phyloP scores from a whole-genome alignment of 2,888 invertebrate species.

The Peribatodes rhomboidaria region DNA sequence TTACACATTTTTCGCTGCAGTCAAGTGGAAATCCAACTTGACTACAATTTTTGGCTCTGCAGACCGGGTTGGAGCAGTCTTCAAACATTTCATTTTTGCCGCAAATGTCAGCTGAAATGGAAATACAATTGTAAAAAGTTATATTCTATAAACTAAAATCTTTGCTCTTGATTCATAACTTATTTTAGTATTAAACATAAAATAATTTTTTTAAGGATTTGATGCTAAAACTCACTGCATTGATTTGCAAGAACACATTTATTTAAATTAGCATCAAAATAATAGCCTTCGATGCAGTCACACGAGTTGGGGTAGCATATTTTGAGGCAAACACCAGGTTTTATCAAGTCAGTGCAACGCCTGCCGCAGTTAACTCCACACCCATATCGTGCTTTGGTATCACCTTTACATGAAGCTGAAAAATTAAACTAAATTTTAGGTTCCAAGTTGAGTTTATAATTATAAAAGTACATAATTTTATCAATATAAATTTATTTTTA shows the following conservation, averaged over 20 bases:
- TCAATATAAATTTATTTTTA: too few species aligned
- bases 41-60: constrained; percentile 46
- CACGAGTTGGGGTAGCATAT: constrained; percentile 47
- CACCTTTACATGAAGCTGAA: constrained; percentile 52
- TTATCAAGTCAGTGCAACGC: constrained; percentile 48
- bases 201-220: not conserved
- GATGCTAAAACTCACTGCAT: constrained; percentile 49
- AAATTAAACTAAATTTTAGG: constrained; percentile 2
- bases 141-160: not conserved
- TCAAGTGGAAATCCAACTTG: constrained; percentile 24
- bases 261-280: constrained; percentile 35
- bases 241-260: constrained; percentile 49
- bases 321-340: constrained; percentile 33
- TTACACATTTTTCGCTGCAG: constrained; percentile 3
- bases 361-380: constrained; percentile 54
- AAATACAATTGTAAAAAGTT: too few species aligned
- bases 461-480: too few species aligned
- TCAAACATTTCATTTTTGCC: constrained; percentile 38
- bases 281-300: constrained; percentile 48
- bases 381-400: constrained; percentile 50
- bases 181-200: too few species aligned
- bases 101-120: constrained; percentile 46
- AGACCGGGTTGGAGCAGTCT: constrained; percentile 53
- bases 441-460: too few species aligned
- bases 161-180: too few species aligned